Evolutionary conservation across 2,888 invertebrate species (phyloP), one percentile per base, ranked within the genome.

Genomic region (Drosophila anomalata): DNA sequence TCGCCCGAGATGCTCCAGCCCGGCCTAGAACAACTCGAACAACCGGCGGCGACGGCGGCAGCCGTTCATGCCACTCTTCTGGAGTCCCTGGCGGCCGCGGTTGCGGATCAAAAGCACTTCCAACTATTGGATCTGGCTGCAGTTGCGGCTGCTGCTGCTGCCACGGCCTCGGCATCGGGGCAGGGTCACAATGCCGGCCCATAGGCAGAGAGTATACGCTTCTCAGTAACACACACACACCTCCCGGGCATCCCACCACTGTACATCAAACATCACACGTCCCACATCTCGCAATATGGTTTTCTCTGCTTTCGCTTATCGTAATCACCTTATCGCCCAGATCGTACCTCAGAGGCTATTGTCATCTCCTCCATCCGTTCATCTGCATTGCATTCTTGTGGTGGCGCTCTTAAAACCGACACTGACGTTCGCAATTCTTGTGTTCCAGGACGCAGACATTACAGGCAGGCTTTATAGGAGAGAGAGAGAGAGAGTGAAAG

Each of bases 101-200:
- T 89, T 17, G 87, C 85, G 70, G 89, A 88, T 75, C 89, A 89
- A 79, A 88, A 76, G 83, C 83, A 87, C 68, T 89, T 89, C 74
- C 88, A 88, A 79, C 83, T 84, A 59, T 75, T 88, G 87, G 89
- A 88, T 70, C 73, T 87, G 51, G 84, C 82, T 76, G 76, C 86
- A 51, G 75, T 79, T 48, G 76, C 85, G 33, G 87, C 83, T 46
- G 83, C 87, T 57, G 84, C 81, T 36, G 77, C 82, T 70, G 80
- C 81, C 53, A 65, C 83, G 17, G 81, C 81, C n/a, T 76, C 79
- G 9, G 71, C 78, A 31, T 75, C 80, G 39, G 63, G 62, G 33
- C 81, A 82, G 69, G 73, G 72, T 65, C 79, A 73, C 52, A 78
- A 83, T 72, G 69, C 58, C 56, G 71, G 66, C 20, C 77, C 72